Base-by-base conservation (phyloP, 1,140 invertebrate species). In the Hermetia illucens region DNA sequence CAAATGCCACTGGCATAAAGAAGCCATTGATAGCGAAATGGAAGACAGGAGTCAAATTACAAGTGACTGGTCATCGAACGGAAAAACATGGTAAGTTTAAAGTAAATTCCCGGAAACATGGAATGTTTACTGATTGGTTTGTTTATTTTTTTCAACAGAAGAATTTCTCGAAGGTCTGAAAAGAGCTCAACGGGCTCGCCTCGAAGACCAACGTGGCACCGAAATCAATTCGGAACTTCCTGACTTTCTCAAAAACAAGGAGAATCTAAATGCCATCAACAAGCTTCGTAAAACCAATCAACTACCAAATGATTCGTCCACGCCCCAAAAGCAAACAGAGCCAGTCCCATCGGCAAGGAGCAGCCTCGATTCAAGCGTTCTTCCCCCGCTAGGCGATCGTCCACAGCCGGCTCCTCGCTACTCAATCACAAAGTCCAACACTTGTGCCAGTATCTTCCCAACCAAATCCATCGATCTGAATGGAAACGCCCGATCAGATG, bases 171-270 rank as follows among this genome's bases (percentile, higher is more conserved):
- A 85, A 55, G 77, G 81, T 20, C 58, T 86, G 41, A 82, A 82
- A 56, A 65, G 78, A 43, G 80, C 79, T 3, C 82, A 86, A 55
- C 58, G 76, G 44, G 72, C 72, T 34, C 65, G 82, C 17, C 56
- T 87, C 30, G 82, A 87, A 55, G 83, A 87, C 56, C 82, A 88
- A 59, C 65, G 83, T 44, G 82, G 82, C 29, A 83, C 78, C 1
- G 77, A 82, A 62, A 82, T 83, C 2, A 83, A 83, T 54, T 81
- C 79, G 48, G 79, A 84, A 61, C 58, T 84, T 33, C 80, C 82
- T 3, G 82, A 85, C 46, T 84, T 86, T 58, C 60, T 85, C 13
- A 80, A 81, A 61, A 74, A 69, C 40, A 67, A 66, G 47, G 62
- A 65, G 40, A 59, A 61, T 41, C 52, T 61, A 27, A 50, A 45